phyloP scores from a whole-genome alignment of 35 echinoderm and acorn worm species.

The Ophioderma brevispina region DNA sequence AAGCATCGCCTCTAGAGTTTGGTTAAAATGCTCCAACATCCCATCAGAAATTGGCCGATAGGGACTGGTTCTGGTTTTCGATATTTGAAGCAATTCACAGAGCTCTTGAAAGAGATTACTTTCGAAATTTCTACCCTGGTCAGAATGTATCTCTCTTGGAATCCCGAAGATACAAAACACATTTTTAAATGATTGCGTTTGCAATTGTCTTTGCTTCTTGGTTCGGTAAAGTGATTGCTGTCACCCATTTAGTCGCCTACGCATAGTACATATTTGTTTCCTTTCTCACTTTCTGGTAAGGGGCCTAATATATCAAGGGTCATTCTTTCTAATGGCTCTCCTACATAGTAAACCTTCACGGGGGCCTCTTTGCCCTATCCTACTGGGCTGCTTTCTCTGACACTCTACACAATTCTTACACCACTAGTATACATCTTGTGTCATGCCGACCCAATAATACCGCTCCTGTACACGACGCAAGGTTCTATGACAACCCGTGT shows the following conservation, averaged over 20 bases:
- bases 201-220: constrained; percentile 1
- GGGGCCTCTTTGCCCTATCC: neutral
- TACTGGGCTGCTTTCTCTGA: constrained; percentile 17
- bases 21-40: constrained; percentile 52
- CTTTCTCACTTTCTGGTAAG: neutral
- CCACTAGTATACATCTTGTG: too few species aligned
- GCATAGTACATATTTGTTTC: neutral
- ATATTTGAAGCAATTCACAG: constrained; percentile 44
- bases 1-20: constrained; percentile 26
- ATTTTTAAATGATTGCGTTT: constrained; percentile 2
- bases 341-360: neutral
- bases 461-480: neutral
- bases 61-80: constrained; percentile 60
- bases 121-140: constrained; percentile 65
- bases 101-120: constrained; percentile 28
- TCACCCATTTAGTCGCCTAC: neutral
- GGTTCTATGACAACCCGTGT: neutral
- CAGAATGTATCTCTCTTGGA: constrained; percentile 27
- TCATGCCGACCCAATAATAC: too few species aligned
- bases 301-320: neutral
- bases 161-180: constrained; percentile 33
- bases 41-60: constrained; percentile 58
- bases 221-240: neutral
- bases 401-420: too few species aligned
- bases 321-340: neutral